Evolutionary conservation across 2,797 vertebrate genomes (phyloP), one percentile per base, ranked within the genome.

Genomic region (Gallinago nigripennis): DNA sequence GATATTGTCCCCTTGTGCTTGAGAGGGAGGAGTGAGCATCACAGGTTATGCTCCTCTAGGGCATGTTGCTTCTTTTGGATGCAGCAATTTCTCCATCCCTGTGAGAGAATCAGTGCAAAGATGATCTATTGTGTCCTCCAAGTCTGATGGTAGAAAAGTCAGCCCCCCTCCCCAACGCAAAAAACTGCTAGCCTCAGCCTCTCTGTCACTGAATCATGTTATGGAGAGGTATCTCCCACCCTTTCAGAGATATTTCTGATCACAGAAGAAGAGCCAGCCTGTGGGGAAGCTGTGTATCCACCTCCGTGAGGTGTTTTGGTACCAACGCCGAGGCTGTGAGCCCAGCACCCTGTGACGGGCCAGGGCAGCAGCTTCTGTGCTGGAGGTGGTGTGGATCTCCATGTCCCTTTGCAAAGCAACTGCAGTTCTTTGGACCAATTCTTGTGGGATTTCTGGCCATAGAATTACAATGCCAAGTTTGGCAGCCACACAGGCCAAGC

Each of bases 101-200:
- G 37, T 1, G 3, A 65, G 17, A 70, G 11, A 56, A 54, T 11
- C 33, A 43, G 8, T 1, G 27, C 27, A 20, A 63, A 43, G 57
- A 46, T 56, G 6, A 20, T 16, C 4, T 15, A 11, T 17, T 39
- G 13, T 14, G 20, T 48, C 25, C 16, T 81, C 12, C 45, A 31
- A 39, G 15, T 25, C 11, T 56, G 24, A 41, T 2, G 20, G 23
- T 8, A 70, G 43, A 15, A 76, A 75, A 33, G 16, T 2, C 11
- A 58, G 9, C 6, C 0, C 5, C 31, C 2, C 0, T 4, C 31
- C 2, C 3, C 11, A 56, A 64, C 48, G 39, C 2, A 2, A 16
- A 81, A 76, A 31, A 37, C 6, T 1, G 19, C 15, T 50, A 33
- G 3, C 4, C 19, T 79, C 18, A 53, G 16, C 16, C 8, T 79